phyloP scores from a whole-genome alignment of 2,113 vertebrate species.

The Larimichthys crocea region DNA sequence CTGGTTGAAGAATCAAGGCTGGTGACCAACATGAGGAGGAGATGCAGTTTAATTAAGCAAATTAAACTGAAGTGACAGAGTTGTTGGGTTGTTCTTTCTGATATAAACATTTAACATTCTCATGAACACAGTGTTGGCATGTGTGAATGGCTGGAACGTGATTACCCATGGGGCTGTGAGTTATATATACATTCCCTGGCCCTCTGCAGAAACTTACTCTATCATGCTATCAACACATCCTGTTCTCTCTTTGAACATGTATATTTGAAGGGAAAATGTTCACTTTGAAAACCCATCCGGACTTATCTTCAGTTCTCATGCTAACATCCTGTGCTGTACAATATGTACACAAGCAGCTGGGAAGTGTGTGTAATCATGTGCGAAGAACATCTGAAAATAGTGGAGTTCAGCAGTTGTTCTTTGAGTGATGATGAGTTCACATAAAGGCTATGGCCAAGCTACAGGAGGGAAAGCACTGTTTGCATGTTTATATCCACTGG shows the following conservation, averaged over 20 bases:
- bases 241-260: conserved; percentile 41
- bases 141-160: neutral
- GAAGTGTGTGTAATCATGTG: neutral
- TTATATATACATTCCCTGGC: conserved; percentile 1
- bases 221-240: conserved; percentile 28
- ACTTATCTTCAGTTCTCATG: neutral
- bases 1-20: too few relatives aligned
- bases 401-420: conserved; percentile 9
- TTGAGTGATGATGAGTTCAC: conserved; percentile 14
- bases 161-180: conserved; percentile 27
- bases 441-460: neutral
- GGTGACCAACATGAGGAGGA: too few relatives aligned
- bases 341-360: neutral
- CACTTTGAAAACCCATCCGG: neutral
- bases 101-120: neutral
- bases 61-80: neutral
- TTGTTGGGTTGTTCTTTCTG: neutral
- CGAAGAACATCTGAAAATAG: neutral
- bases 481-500: neutral
- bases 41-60: neutral
- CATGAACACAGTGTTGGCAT: neutral
- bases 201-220: neutral
- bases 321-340: neutral
- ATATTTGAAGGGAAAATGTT: conserved; percentile 2
- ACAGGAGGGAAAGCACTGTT: neutral